Evolutionary conservation across 2,888 invertebrate species (phyloP).

Genomic region (Ceratothoa steindachneri): DNA sequence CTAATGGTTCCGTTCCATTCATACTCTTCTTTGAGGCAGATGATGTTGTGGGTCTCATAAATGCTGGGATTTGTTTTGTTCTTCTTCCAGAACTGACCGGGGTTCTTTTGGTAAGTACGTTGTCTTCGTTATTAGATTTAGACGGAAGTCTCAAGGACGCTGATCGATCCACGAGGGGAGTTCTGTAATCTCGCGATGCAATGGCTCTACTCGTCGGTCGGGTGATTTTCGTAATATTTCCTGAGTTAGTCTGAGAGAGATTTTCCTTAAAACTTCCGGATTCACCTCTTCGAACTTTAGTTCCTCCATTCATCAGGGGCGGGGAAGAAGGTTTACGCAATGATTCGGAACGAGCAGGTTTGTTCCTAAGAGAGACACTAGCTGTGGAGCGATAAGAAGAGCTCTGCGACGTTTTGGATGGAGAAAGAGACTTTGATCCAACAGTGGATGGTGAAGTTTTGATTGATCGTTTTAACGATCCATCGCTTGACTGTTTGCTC

Average conservation of each 20-base stretch:
- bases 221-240: constrained; percentile 18
- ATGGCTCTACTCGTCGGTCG: constrained; percentile 4
- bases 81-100: constrained; percentile 12
- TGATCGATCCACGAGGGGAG: constrained; percentile 25
- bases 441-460: neutral
- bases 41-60: constrained; percentile 47
- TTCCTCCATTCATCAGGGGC: constrained; percentile 9
- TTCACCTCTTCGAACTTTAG: constrained; percentile 42
- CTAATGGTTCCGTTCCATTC: neutral
- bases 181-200: constrained; percentile 2
- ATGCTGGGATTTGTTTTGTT: constrained; percentile 33
- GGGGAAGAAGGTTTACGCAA: constrained; percentile 14
- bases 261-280: constrained; percentile 46
- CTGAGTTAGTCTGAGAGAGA: constrained; percentile 37
- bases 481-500: constrained; percentile 42
- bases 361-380: constrained; percentile 19
- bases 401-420: constrained; percentile 27
- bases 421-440: constrained; percentile 8
- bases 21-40: constrained; percentile 34
- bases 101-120: neutral
- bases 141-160: neutral
- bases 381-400: constrained; percentile 28
- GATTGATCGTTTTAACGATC: constrained; percentile 22
- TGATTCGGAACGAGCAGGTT: neutral
- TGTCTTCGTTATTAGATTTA: neutral